A percentile compares a stretch with the other conserved stretches of the same genome.
Conservation (phyloP, 2,113 vertebrate species). For the Apteryx mantelli region DNA sequence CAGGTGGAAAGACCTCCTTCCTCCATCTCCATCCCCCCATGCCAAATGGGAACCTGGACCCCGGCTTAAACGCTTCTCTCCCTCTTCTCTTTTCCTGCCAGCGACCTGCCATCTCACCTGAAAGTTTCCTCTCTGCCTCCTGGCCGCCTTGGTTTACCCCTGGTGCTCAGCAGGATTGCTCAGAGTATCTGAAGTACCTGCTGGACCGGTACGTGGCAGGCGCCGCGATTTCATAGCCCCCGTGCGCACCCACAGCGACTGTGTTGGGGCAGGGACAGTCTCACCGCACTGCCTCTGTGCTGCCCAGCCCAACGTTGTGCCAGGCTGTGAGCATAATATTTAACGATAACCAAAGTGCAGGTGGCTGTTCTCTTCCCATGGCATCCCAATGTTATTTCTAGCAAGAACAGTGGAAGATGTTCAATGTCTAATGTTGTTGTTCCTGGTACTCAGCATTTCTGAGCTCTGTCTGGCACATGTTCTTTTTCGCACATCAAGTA, state of each 20-base stretch:
- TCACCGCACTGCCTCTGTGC: not conserved
- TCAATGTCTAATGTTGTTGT: not conserved
- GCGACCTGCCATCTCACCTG: constrained; percentile 83
- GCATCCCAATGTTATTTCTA: not conserved
- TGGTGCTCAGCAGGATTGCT: constrained; percentile 86
- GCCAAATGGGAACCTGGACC: not conserved
- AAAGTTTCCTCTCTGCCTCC: constrained; percentile 83
- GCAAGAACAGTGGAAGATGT: not conserved
- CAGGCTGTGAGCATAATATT: not conserved
- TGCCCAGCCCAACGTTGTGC: too few species aligned
- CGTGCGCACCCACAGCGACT: too few species aligned
- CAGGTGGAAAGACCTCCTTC: not conserved
- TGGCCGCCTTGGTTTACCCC: constrained; percentile 87
- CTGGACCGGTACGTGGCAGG: constrained; percentile 78
- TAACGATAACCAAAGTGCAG: accelerated
- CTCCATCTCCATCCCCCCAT: not conserved
- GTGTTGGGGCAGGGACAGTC: not conserved
- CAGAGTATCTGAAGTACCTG: constrained; percentile 85
- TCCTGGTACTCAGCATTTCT: not conserved
- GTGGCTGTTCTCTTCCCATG: not conserved
- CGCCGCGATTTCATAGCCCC: accelerated
- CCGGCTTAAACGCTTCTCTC: not conserved
- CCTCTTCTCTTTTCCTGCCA: constrained; percentile 21
- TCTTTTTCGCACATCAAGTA: not conserved
- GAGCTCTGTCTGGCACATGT: not conserved